Evolutionary conservation across 1,140 invertebrate genomes (phyloP), one percentile per base, ranked within the genome.

Genomic region (Cepaea nemoralis): DNA sequence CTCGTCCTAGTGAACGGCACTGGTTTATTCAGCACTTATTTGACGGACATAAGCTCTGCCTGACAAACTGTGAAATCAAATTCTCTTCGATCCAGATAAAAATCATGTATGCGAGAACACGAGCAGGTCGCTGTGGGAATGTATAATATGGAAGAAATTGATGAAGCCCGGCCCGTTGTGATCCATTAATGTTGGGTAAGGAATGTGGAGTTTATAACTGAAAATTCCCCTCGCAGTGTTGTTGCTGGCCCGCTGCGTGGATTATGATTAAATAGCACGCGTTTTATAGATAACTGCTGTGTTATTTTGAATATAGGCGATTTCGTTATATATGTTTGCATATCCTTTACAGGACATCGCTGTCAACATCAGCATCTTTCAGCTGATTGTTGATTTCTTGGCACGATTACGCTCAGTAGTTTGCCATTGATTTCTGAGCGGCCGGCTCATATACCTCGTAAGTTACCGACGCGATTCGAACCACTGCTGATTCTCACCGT

Each of bases 31-130:
- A 55, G 50, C 50, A 55, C 50, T 55, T 55, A 55, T 55, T 8
- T 55, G 50, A 55, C 50, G n/a, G 50, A 55, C 50, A 22, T 55
- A 55, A 55, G 50, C 16, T 55, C n/a, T 55, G 8, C 19, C 50
- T 55, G 50, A 5, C 50, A 55, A 55, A 55, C 50, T 55, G 50
- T 55, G 50, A 55, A 55, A 55, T 55, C 50, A 55, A 55, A 55
- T 55, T 55, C 50, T 24, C 19, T 55, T 55, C 3, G 50, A 55
- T 55, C n/a, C 50, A 55, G 50, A 55, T 55, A 55, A 55, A 22
- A 55, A 55, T 55, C 50, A 22, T 2, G 50, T 55, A 55, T 55
- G 50, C 50, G 22, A 55, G 50, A 55, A 14, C 50, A 55, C 50
- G 50, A 55, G 50, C 50, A 55, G 50, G 50, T 55, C 50, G 50